These are phyloP conservation scores for Lepus europaeus DNA, from an alignment of 2,113 vertebrate genomes.

Conservation along the genomic window DNA sequence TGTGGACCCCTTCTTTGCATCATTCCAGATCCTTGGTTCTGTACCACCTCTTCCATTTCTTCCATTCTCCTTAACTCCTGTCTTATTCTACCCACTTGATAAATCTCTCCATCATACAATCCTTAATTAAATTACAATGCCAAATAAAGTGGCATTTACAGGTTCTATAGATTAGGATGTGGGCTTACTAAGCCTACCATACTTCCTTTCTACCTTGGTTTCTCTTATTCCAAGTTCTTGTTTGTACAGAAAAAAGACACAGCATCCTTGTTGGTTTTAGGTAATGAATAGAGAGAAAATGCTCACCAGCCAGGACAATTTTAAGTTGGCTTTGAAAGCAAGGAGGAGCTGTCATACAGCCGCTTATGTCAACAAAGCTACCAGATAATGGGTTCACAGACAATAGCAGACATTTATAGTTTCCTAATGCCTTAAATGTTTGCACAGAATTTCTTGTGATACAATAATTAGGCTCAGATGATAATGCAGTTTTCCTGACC, in stretches of 20 bases:
- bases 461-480: not conserved
- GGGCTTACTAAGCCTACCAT: not conserved
- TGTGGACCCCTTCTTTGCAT: accelerated
- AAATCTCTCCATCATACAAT: not conserved
- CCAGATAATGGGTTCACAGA: not conserved
- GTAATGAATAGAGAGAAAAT: not conserved
- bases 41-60: not conserved
- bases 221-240: not conserved
- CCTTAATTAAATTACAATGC: not conserved
- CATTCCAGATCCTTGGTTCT: not conserved
- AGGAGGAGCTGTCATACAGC: not conserved
- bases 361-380: not conserved
- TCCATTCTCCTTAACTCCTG: not conserved
- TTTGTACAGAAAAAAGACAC: not conserved
- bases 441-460: not conserved
- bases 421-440: not conserved
- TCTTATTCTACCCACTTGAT: not conserved
- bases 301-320: not conserved
- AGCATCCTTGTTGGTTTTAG: not conserved
- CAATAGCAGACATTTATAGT: not conserved
- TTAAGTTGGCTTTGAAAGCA: not conserved
- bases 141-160: not conserved
- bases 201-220: not conserved
- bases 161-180: not conserved
- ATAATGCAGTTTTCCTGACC: not conserved